Evolutionary conservation across 2,797 vertebrate genomes (phyloP).

Genomic region (Bradypodion ventrale): DNA sequence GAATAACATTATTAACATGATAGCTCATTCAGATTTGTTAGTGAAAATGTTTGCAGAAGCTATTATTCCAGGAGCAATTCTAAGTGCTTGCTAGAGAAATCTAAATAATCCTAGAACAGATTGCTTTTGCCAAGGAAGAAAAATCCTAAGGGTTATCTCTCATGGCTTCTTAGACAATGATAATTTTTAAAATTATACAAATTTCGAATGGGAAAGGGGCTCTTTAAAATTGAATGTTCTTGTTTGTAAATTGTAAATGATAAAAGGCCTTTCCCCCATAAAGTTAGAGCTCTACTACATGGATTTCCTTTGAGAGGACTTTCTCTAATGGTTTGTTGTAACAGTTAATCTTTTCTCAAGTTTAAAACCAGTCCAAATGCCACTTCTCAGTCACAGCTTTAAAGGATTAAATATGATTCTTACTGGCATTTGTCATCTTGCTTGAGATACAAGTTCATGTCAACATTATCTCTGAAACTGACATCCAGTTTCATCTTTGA

Average conservation of each 20-base stretch:
- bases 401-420: slow-evolving; percentile 77
- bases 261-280: slow-evolving; percentile 72
- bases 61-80: slow-evolving; percentile 58
- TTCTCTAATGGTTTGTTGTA: slow-evolving; percentile 66
- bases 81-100: slow-evolving; percentile 56
- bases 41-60: slow-evolving; percentile 61
- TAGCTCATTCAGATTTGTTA: slow-evolving; percentile 64
- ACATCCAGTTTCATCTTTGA: slow-evolving; percentile 74
- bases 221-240: slow-evolving; percentile 69
- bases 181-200: slow-evolving; percentile 58
- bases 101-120: slow-evolving; percentile 58
- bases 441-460: slow-evolving; percentile 73
- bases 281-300: slow-evolving; percentile 72
- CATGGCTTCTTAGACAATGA: slow-evolving; percentile 61
- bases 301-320: slow-evolving; percentile 75
- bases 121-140: slow-evolving; percentile 68
- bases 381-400: slow-evolving; percentile 82
- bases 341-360: slow-evolving; percentile 74
- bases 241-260: slow-evolving; percentile 71
- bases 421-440: slow-evolving; percentile 73
- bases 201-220: slow-evolving; percentile 70
- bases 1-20: slow-evolving; percentile 27
- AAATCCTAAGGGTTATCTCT: slow-evolving; percentile 64
- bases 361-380: slow-evolving; percentile 82
- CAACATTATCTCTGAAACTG: slow-evolving; percentile 75